Evolutionary conservation across 2,113 vertebrate genomes (phyloP).

Genomic region (Perca fluviatilis): DNA sequence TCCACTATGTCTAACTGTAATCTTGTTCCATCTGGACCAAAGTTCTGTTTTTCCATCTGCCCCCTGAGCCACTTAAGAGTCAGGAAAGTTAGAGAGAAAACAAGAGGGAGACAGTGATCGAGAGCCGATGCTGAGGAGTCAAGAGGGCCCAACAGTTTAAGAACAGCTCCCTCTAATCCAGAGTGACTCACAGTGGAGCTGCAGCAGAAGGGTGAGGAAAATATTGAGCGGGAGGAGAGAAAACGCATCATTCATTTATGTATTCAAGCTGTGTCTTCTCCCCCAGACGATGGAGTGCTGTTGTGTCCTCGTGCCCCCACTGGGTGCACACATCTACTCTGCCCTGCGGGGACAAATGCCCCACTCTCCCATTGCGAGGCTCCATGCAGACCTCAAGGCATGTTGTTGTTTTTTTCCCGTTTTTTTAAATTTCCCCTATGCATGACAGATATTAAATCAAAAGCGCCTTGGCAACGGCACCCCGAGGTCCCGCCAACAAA

Average conservation of each 20-base stretch:
- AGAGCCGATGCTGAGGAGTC: constrained; percentile 40
- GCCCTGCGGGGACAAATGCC: constrained; percentile 70
- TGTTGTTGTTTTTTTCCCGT: constrained; percentile 60
- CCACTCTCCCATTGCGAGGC: constrained; percentile 60
- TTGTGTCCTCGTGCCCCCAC: constrained; percentile 63
- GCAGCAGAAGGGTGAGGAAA: constrained; percentile 48
- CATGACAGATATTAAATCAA: constrained; percentile 79
- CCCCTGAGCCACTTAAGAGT: constrained; percentile 51
- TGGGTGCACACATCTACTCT: constrained; percentile 61
- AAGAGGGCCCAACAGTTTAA: constrained; percentile 44
- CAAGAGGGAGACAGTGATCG: constrained; percentile 55
- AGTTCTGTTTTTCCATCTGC: constrained; percentile 50
- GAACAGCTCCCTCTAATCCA: constrained; percentile 36
- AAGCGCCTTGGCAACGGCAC: constrained; percentile 67
- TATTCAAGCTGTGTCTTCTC: constrained; percentile 68
- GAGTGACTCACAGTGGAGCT: constrained; percentile 38
- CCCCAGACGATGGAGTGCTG: constrained; percentile 55
- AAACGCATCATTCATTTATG: constrained; percentile 71
- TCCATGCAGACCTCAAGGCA: constrained; percentile 60
- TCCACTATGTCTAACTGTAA: constrained; percentile 21
- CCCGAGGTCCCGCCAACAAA: constrained; percentile 68
- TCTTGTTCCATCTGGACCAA: constrained; percentile 39
- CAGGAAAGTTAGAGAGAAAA: constrained; percentile 48
- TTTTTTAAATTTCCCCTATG: constrained; percentile 32
- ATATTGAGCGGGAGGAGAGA: constrained; percentile 29